Base-by-base conservation (phyloP, 1,140 invertebrate genomes). In the Cardiocondyla obscurior region DNA sequence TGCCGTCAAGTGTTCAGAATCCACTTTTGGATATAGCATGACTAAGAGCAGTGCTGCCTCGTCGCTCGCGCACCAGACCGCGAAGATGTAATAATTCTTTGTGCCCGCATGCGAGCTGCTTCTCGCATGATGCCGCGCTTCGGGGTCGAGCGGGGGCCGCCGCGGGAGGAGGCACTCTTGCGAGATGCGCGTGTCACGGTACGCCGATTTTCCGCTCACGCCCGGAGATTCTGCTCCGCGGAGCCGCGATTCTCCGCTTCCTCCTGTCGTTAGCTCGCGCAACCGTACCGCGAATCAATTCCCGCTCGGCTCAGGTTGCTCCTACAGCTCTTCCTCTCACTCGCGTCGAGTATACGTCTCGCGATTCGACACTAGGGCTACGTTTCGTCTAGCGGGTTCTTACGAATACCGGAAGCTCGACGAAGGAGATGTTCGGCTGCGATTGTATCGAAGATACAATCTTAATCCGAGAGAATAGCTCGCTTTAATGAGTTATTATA, bases 21-120 rank as follows among this genome's bases (percentile, higher is more conserved):
- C 74, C 82, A 87, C 74, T 88, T 88, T 88, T 85, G 83, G 81
- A 81, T 83, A 70, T 86, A 49, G 85, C 88, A 88, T 89, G 77
- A 89, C 84, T 88, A 88, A 86, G 74, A 77, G 81, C 81, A 72
- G 42, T 77, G 42, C 58, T 65, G 67, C 65, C 55, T 74, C 74
- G 84, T 82, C 79, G 60, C 58, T 82, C 85, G 88, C 88, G 76
- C 92, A 90, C 25, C 92, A 92, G 92, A 93, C 87, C 91, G 86
- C 89, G 88, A 93, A 93, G 92, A 93, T 93, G 89, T 84, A 92
- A 92, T 91, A 92, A 92, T 92, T 91, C 88, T 85, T 85, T 72
- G 89, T 82, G 89, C 79, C 60, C 58, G 58, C 89, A 76, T 85
- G 86, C 82, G 85, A 87, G 76, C 81, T 82, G 74, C 85, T 87